These are phyloP conservation scores for Harmothoe impar DNA, from an alignment of 2,888 invertebrate species.

Conservation along the genomic window DNA sequence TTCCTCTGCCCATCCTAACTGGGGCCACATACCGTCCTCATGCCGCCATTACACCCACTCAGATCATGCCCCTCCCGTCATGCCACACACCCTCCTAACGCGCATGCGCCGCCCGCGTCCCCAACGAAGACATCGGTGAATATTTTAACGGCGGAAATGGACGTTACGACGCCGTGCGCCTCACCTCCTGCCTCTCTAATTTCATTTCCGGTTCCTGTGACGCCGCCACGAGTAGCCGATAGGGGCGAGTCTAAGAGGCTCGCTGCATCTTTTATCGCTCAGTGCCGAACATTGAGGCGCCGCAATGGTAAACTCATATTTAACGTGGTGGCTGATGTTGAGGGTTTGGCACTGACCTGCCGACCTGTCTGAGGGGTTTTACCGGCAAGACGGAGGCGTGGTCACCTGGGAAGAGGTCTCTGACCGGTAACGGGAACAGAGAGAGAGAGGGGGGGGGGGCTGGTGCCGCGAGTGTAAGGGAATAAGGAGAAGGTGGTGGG, in stretches of 20 bases:
- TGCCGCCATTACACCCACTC: not conserved
- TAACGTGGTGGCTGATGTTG: not conserved
- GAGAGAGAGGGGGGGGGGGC: not conserved
- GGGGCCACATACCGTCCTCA: not conserved
- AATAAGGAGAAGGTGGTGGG: no score
- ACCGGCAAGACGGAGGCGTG: not conserved
- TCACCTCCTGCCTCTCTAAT: not conserved
- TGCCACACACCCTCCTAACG: slow-evolving; percentile 20
- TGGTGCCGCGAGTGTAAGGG: no score
- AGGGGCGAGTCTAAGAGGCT: slow-evolving; percentile 51
- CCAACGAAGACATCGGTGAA: slow-evolving; percentile 38
- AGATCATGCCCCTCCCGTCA: slow-evolving; percentile 5
- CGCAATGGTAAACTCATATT: slow-evolving; percentile 12
- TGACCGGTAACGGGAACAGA: no score
- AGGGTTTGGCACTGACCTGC: not conserved
- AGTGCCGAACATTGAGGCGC: not conserved
- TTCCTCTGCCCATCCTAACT: not conserved
- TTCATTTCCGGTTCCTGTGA: slow-evolving; percentile 10
- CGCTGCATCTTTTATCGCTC: slow-evolving; percentile 6
- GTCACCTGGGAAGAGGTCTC: not conserved
- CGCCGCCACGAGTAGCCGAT: not conserved
- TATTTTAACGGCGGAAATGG: slow-evolving; percentile 55
- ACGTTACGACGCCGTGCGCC: slow-evolving; percentile 32
- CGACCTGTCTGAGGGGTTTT: not conserved
- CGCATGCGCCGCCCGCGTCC: slow-evolving; percentile 29